A percentile compares a stretch with the other conserved stretches of the same genome.
These are phyloP conservation scores for Melolontha melolontha DNA, from an alignment of 2,888 invertebrate species.

Conservation along the genomic window DNA sequence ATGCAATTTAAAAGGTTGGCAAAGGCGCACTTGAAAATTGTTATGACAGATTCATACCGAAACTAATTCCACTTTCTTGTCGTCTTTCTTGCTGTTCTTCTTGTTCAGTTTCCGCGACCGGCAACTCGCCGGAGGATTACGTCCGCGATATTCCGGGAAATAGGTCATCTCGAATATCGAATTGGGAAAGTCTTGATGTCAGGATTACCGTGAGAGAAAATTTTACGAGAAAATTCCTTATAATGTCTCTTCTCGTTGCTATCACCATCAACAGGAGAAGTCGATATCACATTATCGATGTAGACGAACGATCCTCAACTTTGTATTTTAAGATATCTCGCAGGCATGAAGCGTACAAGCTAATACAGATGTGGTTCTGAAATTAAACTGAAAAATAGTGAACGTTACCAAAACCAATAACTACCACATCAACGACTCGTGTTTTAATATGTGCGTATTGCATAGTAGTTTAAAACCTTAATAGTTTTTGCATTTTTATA, in stretches of 20 bases:
- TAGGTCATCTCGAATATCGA: constrained; percentile 31
- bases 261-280: constrained; percentile 15
- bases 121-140: constrained; percentile 2
- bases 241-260: constrained; percentile 3
- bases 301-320: constrained; percentile 6
- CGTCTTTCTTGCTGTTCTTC: not conserved
- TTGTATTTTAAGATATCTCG: constrained; percentile 17
- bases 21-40: constrained; percentile 23
- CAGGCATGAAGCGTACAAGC: constrained; percentile 5
- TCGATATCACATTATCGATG: constrained; percentile 22
- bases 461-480: no score
- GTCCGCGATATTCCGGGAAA: constrained; percentile 21
- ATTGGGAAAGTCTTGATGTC: constrained; percentile 7
- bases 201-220: constrained; percentile 16
- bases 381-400: not conserved
- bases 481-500: no score
- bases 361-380: not conserved
- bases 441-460: no score
- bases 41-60: constrained; percentile 25
- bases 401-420: no score
- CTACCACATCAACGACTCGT: no score
- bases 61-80: constrained; percentile 3
- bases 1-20: constrained; percentile 5
- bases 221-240: constrained; percentile 19
- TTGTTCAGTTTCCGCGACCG: constrained; percentile 1